Evolutionary conservation across 2,888 invertebrate genomes (phyloP).

Genomic region (Phalera bucephala): DNA sequence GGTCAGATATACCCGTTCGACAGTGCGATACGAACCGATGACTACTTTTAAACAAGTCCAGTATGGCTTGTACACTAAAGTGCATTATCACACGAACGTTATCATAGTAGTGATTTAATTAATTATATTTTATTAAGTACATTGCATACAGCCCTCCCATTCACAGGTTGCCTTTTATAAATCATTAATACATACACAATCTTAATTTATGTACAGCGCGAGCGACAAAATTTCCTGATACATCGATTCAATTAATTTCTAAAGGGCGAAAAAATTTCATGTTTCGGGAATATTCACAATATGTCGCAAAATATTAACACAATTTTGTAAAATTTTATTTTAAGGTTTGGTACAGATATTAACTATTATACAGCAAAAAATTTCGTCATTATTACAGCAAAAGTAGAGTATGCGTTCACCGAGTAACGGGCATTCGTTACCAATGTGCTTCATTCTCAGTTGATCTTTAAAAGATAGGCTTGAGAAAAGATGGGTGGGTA

Average conservation of each 20-base stretch:
- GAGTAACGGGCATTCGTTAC: too few species aligned
- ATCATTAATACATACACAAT: constrained; percentile 45
- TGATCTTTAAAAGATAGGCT: too few species aligned
- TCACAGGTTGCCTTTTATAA: constrained; percentile 31
- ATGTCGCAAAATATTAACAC: constrained; percentile 23
- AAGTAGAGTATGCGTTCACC: too few species aligned
- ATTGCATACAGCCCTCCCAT: constrained; percentile 59
- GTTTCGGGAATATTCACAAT: constrained; percentile 32
- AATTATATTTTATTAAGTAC: constrained; percentile 56
- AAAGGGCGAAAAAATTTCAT: constrained; percentile 21
- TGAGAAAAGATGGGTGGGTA: too few species aligned
- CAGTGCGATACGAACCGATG: constrained; percentile 26
- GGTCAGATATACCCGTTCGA: constrained; percentile 30
- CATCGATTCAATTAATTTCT: constrained; percentile 28
- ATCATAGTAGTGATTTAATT: constrained; percentile 46
- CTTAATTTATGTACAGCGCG: constrained; percentile 47
- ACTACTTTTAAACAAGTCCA: constrained; percentile 24
- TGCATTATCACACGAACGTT: constrained; percentile 58
- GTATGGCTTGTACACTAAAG: constrained; percentile 27
- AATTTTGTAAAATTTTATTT: constrained; percentile 12
- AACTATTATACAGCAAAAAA: too few species aligned
- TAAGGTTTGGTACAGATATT: too few species aligned
- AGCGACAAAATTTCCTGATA: constrained; percentile 27
- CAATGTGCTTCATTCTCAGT: too few species aligned
- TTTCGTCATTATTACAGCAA: too few species aligned